Percentiles rank a stretch among this genome's conserved stretches.
Evolutionary conservation across 2,113 vertebrate species (phyloP).

Genomic region (Oostethus manadensis): DNA sequence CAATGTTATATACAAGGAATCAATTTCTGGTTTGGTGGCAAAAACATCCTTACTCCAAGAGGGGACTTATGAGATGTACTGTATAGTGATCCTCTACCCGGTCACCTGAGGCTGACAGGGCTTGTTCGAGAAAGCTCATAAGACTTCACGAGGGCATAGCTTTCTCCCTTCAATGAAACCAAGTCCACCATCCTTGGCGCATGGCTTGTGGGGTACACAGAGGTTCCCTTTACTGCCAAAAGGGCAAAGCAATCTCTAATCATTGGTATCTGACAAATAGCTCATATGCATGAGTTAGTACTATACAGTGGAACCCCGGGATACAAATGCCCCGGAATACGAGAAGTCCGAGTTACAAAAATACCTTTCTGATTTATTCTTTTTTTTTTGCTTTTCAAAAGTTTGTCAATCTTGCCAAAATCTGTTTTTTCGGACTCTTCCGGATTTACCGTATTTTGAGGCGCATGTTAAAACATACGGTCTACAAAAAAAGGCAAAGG

Average conservation of each 20-base stretch:
- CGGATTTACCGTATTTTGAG: too few species aligned
- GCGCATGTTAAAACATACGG: too few species aligned
- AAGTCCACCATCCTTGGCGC: slow-evolving; percentile 27
- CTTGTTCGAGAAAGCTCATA: slow-evolving; percentile 34
- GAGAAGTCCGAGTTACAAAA: too few species aligned
- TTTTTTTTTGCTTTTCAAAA: too few species aligned
- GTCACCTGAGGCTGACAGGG: slow-evolving; percentile 33
- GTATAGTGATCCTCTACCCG: slow-evolving; percentile 23
- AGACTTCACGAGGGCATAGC: slow-evolving; percentile 27
- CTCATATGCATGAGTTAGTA: too few species aligned
- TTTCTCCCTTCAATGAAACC: slow-evolving; percentile 36
- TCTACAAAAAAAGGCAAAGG: too few species aligned
- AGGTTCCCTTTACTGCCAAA: neutral
- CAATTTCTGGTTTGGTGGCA: slow-evolving; percentile 31
- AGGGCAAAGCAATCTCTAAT: slow-evolving; percentile 40
- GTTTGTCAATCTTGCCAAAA: too few species aligned
- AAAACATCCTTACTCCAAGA: slow-evolving; percentile 9
- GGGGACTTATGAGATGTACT: slow-evolving; percentile 19
- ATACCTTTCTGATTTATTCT: too few species aligned
- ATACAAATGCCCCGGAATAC: too few species aligned
- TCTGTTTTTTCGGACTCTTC: too few species aligned
- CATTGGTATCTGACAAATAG: slow-evolving; percentile 52
- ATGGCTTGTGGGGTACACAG: slow-evolving; percentile 11
- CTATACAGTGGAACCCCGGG: too few species aligned
- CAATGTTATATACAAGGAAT: slow-evolving; percentile 18